These are phyloP conservation scores for Drosophila carrolli DNA, from an alignment of 1,140 invertebrate genomes.

Conservation along the genomic window DNA sequence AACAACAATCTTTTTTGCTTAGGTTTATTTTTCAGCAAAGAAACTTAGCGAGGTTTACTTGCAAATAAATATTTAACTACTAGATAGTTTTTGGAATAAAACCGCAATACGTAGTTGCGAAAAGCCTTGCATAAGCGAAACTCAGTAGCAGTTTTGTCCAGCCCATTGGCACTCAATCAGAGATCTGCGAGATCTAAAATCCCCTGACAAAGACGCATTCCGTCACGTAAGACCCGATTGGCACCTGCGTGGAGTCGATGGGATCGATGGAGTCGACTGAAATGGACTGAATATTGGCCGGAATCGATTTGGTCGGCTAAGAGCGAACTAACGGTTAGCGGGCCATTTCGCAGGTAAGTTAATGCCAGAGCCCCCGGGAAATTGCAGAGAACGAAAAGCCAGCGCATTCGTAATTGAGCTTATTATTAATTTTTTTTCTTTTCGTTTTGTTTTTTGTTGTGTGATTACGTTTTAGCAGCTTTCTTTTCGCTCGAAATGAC, in stretches of 20 bases:
- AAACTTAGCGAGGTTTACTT: too few species aligned
- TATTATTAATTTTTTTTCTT: constrained; percentile 48
- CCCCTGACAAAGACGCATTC: constrained; percentile 8
- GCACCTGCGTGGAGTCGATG: constrained; percentile 30
- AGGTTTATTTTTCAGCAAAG: too few species aligned
- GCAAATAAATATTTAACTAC: not conserved
- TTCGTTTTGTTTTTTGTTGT: constrained; percentile 5
- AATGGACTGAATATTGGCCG: constrained; percentile 1
- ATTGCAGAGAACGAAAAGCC: constrained; percentile 41
- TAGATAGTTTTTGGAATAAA: not conserved
- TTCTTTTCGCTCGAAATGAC: constrained; percentile 49
- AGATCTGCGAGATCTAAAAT: not conserved
- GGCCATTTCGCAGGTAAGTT: constrained; percentile 36
- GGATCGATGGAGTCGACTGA: not conserved
- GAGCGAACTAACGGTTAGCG: constrained; percentile 55
- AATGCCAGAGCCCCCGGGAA: constrained; percentile 39
- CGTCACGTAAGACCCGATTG: constrained; percentile 50
- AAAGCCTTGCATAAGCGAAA: not conserved
- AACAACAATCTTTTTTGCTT: too few species aligned
- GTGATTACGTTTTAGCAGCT: constrained; percentile 12
- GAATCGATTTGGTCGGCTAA: constrained; percentile 15
- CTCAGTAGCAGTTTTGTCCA: constrained; percentile 20
- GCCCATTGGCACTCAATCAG: constrained; percentile 36
- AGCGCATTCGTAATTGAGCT: constrained; percentile 55
- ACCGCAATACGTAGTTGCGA: not conserved